phyloP scores from a whole-genome alignment of 2,888 invertebrate genomes.

The Anticlea derivata region DNA sequence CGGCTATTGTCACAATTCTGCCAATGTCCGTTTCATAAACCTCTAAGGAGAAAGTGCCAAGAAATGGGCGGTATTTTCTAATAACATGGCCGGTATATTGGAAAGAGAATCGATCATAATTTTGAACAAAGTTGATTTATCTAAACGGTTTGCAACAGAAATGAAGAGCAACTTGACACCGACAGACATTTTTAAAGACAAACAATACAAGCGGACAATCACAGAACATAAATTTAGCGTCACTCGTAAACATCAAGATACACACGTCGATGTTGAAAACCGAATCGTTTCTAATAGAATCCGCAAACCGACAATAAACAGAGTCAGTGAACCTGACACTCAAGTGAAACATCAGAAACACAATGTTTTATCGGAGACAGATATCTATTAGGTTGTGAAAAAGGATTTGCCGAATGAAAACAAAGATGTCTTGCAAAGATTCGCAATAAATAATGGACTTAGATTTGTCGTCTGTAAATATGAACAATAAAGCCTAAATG shows the following conservation, averaged over 20 bases:
- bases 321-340: constrained; percentile 52
- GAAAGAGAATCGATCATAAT: no score
- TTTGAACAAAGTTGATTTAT: no score
- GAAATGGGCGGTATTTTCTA: no score
- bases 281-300: constrained; percentile 45
- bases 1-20: no score
- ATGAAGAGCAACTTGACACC: constrained; percentile 7
- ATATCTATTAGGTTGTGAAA: constrained; percentile 22
- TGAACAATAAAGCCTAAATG: neutral
- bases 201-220: constrained; percentile 19
- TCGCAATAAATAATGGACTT: neutral
- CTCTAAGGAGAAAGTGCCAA: no score
- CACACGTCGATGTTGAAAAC: constrained; percentile 40
- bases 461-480: neutral
- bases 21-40: no score
- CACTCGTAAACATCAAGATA: constrained; percentile 35
- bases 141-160: neutral
- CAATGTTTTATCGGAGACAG: constrained; percentile 20
- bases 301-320: constrained; percentile 49
- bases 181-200: constrained; percentile 9
- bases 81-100: no score
- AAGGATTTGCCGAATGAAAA: constrained; percentile 15
- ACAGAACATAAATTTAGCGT: constrained; percentile 29
- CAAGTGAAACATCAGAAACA: constrained; percentile 21
- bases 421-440: constrained; percentile 22